phyloP scores from a whole-genome alignment of 2,113 vertebrate species.

The Lepidothrix coronata region DNA sequence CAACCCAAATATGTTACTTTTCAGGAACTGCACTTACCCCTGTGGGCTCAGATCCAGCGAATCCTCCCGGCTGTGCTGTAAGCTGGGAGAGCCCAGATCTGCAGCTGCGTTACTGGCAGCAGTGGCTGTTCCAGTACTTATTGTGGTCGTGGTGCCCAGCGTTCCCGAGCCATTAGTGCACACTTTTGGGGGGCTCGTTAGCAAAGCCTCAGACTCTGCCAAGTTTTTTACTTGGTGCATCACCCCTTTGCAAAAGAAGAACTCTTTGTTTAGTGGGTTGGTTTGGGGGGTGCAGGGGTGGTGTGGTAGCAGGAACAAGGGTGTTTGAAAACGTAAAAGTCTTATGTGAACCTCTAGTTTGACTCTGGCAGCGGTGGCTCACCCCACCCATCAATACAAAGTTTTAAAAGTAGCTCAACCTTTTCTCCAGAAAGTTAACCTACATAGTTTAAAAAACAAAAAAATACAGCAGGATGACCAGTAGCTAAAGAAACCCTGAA shows the following conservation, averaged over 20 bases:
- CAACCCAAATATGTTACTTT: accelerated
- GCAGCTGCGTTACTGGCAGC: conserved; percentile 84
- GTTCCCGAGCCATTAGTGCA: conserved; percentile 91
- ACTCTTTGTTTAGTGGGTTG: background rate
- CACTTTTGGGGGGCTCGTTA: conserved; percentile 93
- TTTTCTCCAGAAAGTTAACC: background rate
- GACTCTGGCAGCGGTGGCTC: background rate
- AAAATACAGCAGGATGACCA: background rate
- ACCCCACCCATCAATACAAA: background rate
- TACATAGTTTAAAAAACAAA: background rate
- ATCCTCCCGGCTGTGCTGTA: conserved; percentile 96
- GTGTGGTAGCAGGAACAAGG: background rate
- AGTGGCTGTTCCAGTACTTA: conserved; percentile 88
- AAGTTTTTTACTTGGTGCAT: conserved; percentile 99
- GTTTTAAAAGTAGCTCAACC: background rate
- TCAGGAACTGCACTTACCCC: conserved; percentile 77
- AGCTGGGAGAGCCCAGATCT: conserved; percentile 94
- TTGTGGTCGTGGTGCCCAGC: conserved; percentile 84
- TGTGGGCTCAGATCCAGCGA: conserved; percentile 97
- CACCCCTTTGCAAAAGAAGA: conserved; percentile 80
- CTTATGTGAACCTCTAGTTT: background rate
- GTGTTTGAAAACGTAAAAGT: background rate
- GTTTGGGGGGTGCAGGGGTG: background rate
- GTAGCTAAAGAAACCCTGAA: background rate
- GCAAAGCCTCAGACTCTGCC: conserved; percentile 91